These are phyloP conservation scores for Hapalemur alaotrensis DNA, from an alignment of 2,797 vertebrate species.

Conservation along the genomic window DNA sequence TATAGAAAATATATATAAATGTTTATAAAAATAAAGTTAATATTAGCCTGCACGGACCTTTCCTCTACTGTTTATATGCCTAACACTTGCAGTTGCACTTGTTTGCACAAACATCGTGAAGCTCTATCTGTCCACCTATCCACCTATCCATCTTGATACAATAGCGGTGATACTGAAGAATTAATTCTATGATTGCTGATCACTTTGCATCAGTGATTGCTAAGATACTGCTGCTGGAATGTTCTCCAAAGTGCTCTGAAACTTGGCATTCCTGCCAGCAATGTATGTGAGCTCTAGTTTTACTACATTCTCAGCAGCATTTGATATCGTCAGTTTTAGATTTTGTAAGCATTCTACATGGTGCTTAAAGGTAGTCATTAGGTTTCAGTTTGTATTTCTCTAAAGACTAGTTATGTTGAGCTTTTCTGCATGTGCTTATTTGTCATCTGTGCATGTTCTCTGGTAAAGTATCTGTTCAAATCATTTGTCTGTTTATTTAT, in stretches of 20 bases:
- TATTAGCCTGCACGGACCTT: not conserved
- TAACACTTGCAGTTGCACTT: not conserved
- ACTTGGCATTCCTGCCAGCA: not conserved
- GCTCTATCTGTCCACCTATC: not conserved
- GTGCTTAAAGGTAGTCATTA: fast-evolving
- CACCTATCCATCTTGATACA: not conserved
- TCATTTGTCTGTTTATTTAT: not conserved
- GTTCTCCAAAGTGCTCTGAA: not conserved
- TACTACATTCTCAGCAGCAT: not conserved
- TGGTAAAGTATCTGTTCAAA: not conserved
- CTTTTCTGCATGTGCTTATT: not conserved
- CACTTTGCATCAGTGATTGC: not conserved
- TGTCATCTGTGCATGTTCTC: not conserved
- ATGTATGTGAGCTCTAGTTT: not conserved
- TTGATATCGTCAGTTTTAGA: not conserved
- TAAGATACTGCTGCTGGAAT: not conserved
- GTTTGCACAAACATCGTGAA: not conserved
- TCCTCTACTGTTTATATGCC: not conserved
- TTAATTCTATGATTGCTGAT: not conserved
- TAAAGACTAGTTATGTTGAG: not conserved
- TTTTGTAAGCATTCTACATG: not conserved
- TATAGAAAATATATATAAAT: not conserved
- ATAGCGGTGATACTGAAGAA: not conserved
- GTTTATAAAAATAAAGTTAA: not conserved
- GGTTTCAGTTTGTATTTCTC: not conserved